Evolutionary conservation across 1,140 invertebrate species (phyloP), one percentile per base, ranked within the genome.

Genomic region (Drosophila mayri): DNA sequence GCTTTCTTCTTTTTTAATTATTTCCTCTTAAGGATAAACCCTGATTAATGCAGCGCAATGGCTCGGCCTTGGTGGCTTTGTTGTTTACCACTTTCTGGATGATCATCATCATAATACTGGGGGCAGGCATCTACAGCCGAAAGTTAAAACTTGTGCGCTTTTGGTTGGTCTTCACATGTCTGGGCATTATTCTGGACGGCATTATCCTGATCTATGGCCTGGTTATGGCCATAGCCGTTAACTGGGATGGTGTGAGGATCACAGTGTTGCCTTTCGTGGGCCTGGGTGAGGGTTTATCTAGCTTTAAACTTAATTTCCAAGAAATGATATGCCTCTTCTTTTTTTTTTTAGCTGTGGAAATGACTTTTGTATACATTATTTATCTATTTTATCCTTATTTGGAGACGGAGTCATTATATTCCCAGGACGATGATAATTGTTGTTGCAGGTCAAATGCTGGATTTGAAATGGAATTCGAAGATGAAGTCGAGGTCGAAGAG

Each of bases 321-420:
- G 22, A 2, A 22, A 22, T 22, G 1, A 22, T 22, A 22, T 22
- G 22, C 22, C 22, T 22, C 22, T 22, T 22, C 22, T 22, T 22
- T 0, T 1, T 22, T 6, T 18, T 7, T n/a, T 28, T 20, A 87
- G 85, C 85, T 62, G 85, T 90, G 32, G 85, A 90, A 63, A 90
- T 90, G 85, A 90, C 81, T 0, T 90, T 90, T 61, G 81, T 90
- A 12, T 90, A 85, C 9, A 81, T 90, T 12, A 41, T 90, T 35
- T 81, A 90, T 9, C 9, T 81, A 0, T 73, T 90, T 10, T 90
- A 90, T 40, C 9, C 52, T 1, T n/a, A 7, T 25, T 22, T 85
- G 62, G 84, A 84, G 6, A 66, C 66, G 54, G 50, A 66, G 0
- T 1, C 35, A 9, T 3, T 28, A 11, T 7, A 18, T 11, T 1